Percentiles rank a stretch among this genome's conserved stretches.
phyloP scores from a whole-genome alignment of 2,113 vertebrate genomes.

The Zeus faber region DNA sequence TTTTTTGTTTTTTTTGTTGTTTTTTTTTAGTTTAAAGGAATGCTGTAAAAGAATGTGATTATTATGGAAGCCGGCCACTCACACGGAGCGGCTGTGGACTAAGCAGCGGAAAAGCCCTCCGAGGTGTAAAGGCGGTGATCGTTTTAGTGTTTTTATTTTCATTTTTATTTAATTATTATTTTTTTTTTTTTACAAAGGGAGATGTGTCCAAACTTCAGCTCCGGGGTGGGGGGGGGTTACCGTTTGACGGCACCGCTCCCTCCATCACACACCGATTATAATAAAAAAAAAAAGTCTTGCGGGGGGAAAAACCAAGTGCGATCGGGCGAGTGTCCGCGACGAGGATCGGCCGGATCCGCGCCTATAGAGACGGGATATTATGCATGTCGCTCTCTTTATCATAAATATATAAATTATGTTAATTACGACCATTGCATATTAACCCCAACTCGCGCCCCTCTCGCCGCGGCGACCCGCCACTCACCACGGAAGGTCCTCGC shows the following conservation, averaged over 20 bases:
- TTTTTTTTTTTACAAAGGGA: conserved; percentile 41
- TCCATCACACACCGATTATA: conserved; percentile 64
- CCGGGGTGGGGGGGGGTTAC: too few species aligned
- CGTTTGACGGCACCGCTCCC: conserved; percentile 54
- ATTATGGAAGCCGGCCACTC: conserved; percentile 7
- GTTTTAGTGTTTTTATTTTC: too few species aligned
- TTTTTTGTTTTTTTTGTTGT: too few species aligned
- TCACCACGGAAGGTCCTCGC: conserved; percentile 71
- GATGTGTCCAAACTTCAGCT: conserved; percentile 74
- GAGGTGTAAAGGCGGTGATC: too few species aligned
- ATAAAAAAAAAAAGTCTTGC: conserved; percentile 72
- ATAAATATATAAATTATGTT: conserved; percentile 99
- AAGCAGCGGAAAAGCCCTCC: conserved; percentile 44
- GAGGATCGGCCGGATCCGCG: conserved; percentile 44
- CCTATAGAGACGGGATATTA: conserved; percentile 61
- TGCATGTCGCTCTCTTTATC: conserved; percentile 85
- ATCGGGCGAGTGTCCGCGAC: conserved; percentile 33
- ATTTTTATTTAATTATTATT: too few species aligned
- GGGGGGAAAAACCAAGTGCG: conserved; percentile 34
- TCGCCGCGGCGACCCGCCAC: conserved; percentile 69
- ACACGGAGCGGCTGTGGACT: conserved; percentile 14
- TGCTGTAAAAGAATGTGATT: conserved; percentile 21
- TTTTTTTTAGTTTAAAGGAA: too few species aligned
- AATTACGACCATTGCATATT: conserved; percentile 97
- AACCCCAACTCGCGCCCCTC: conserved; percentile 83